phyloP scores from a whole-genome alignment of 2,113 vertebrate genomes.

The Oryzias curvinotus region DNA sequence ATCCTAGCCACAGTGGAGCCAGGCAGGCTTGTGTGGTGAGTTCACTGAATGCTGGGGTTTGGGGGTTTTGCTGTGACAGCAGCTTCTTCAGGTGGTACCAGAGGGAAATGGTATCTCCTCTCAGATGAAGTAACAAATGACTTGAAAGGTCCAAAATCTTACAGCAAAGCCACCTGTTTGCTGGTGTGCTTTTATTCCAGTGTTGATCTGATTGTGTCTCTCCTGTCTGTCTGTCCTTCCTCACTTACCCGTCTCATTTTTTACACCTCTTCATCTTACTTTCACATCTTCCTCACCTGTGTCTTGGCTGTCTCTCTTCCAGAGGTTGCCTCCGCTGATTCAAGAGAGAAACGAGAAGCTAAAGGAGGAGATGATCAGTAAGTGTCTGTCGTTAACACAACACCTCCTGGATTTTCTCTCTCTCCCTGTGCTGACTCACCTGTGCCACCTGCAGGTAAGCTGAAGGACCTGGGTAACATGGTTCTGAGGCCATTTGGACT shows the following conservation, averaged over 20 bases:
- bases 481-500: conserved; percentile 94
- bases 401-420: neutral
- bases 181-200: too few species aligned
- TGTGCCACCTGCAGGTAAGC: conserved; percentile 80
- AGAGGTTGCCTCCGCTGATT: conserved; percentile 93
- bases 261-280: too few species aligned
- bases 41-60: conserved; percentile 1
- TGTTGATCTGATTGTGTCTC: too few species aligned
- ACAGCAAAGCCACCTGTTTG: too few species aligned
- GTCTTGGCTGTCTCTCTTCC: conserved; percentile 31
- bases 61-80: too few species aligned
- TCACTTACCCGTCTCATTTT: too few species aligned
- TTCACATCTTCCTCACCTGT: too few species aligned
- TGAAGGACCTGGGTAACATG: conserved; percentile 96
- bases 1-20: conserved; percentile 81
- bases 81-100: too few species aligned
- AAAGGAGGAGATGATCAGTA: conserved; percentile 97
- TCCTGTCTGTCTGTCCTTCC: neutral
- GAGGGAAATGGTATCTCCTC: too few species aligned
- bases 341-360: conserved; percentile 93
- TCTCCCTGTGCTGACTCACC: conserved; percentile 2
- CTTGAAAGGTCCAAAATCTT: too few species aligned
- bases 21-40: conserved; percentile 85
- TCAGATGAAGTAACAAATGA: neutral
- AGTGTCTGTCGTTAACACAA: conserved; percentile 38